Conservation (phyloP, 1,140 invertebrate genomes). For the Macrobrachium nipponense region DNA sequence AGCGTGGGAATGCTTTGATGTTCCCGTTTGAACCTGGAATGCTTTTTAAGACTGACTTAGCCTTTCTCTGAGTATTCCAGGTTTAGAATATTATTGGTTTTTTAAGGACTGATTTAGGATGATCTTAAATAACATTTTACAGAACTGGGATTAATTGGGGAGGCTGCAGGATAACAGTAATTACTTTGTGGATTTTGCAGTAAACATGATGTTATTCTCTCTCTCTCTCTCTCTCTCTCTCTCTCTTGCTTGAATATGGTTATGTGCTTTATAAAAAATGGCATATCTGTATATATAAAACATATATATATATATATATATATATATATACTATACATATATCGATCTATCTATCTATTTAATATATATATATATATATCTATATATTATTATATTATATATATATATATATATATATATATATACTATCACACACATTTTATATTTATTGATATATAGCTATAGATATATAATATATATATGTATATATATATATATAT, state of each 20-base stretch:
- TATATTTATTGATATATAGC: background rate
- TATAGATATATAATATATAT: background rate
- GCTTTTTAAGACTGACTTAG: no score
- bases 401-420: background rate
- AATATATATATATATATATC: constrained; percentile 1
- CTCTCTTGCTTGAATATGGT: background rate
- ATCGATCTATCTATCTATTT: background rate
- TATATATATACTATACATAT: background rate
- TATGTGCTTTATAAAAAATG: background rate
- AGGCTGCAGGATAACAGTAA: no score
- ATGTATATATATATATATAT: background rate
- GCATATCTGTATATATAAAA: background rate
- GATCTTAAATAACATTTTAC: no score
- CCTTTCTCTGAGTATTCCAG: no score
- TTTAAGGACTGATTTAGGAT: no score
- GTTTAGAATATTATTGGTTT: no score
- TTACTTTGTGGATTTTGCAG: no score
- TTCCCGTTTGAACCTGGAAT: no score
- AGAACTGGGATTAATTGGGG: no score
- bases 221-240: no score
- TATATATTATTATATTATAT: background rate
- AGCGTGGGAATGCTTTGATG: no score
- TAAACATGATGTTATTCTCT: no score
- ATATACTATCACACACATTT: background rate
- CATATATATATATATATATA: background rate